A percentile compares a stretch with the other conserved stretches of the same genome.
These are phyloP conservation scores for Orthosia gracilis DNA, from an alignment of 2,888 invertebrate species.

Conservation along the genomic window DNA sequence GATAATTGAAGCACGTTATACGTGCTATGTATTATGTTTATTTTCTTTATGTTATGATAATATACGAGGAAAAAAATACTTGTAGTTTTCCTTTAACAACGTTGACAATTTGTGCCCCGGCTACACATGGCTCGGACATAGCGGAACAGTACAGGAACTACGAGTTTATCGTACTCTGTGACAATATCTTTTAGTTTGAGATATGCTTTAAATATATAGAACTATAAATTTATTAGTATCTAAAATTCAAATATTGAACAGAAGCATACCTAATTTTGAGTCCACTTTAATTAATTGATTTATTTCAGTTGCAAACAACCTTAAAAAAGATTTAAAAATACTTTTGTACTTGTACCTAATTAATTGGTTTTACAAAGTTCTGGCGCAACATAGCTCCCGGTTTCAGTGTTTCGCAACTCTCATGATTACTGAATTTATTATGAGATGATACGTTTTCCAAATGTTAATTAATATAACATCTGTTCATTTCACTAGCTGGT, in stretches of 20 bases:
- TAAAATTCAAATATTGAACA: too few relatives aligned
- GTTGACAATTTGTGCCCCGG: neutral
- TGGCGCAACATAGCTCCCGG: neutral
- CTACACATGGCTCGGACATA: neutral
- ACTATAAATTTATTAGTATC: too few relatives aligned
- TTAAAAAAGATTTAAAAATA: too few relatives aligned
- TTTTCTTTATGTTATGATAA: neutral
- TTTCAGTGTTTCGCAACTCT: neutral
- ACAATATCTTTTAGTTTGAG: neutral
- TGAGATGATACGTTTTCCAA: neutral
- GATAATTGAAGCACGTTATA: constrained; percentile 4
- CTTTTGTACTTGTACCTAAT: neutral
- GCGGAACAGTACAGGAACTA: neutral
- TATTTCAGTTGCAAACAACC: too few relatives aligned
- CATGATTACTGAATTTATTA: neutral
- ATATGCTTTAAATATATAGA: too few relatives aligned
- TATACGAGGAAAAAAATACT: neutral
- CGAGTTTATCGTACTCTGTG: neutral
- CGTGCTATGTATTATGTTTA: neutral
- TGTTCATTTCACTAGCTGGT: constrained; percentile 20
- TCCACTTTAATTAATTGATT: too few relatives aligned
- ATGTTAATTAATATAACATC: neutral
- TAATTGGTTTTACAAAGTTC: neutral
- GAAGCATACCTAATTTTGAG: too few relatives aligned
- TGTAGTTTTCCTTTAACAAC: neutral